Conservation (phyloP, 1,140 invertebrate genomes). For the Arion vulgaris region DNA sequence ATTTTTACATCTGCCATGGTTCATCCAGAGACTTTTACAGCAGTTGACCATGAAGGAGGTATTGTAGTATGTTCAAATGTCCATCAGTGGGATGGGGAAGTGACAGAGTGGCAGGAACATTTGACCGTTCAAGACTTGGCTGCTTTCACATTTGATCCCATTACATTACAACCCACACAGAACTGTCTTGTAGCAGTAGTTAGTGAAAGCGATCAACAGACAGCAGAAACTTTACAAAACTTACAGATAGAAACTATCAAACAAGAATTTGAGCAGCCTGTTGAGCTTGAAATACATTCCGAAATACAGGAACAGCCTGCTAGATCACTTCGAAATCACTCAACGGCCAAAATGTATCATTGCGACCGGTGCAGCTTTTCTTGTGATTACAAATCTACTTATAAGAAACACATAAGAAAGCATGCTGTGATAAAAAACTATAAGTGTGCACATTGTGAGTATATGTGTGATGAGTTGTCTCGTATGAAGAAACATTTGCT, state of each 20-base stretch:
- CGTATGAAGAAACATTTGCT: constrained; percentile 30
- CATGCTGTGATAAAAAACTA: background rate
- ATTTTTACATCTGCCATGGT: background rate
- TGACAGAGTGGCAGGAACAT: background rate
- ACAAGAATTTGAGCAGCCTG: background rate
- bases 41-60: background rate
- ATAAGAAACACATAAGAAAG: constrained; percentile 13
- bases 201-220: background rate
- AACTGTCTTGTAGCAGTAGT: constrained; percentile 14
- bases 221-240: background rate
- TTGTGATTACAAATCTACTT: constrained; percentile 27
- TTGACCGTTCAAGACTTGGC: background rate
- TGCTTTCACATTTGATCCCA: constrained; percentile 1
- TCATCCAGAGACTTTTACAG: background rate
- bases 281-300: background rate
- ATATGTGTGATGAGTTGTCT: constrained; percentile 16
- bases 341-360: constrained; percentile 29
- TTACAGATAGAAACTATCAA: background rate
- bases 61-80: background rate
- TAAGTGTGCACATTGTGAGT: constrained; percentile 33
- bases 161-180: background rate
- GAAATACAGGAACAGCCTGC: background rate
- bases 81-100: background rate
- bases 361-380: constrained; percentile 1
- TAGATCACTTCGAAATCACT: constrained; percentile 15